phyloP scores from a whole-genome alignment of 2,797 vertebrate genomes.

The Smutsia gigantea region DNA sequence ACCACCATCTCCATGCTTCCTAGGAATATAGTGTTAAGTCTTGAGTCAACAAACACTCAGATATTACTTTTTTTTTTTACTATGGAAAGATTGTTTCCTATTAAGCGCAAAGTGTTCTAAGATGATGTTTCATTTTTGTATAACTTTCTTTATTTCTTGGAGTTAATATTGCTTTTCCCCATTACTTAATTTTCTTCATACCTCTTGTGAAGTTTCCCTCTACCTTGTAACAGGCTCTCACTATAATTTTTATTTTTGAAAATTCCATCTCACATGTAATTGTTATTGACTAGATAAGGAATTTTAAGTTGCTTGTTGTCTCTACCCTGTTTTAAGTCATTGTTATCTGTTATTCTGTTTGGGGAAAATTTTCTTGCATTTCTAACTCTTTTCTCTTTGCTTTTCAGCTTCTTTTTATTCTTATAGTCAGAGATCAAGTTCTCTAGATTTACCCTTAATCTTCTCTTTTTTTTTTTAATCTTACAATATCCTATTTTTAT shows the following conservation, averaged over 20 bases:
- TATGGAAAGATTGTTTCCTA: not conserved
- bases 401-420: not conserved
- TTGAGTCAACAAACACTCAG: not conserved
- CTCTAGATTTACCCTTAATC: not conserved
- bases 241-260: not conserved
- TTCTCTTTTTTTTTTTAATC: not conserved
- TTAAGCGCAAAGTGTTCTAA: not conserved
- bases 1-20: not conserved
- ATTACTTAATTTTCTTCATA: not conserved
- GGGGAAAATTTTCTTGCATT: not conserved
- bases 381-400: not conserved
- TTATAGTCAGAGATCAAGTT: not conserved
- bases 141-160: not conserved
- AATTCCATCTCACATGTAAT: not conserved
- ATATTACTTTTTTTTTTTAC: not conserved
- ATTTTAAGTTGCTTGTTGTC: not conserved
- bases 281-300: not conserved
- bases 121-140: not conserved
- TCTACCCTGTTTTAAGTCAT: not conserved
- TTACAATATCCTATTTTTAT: not conserved
- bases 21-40: not conserved
- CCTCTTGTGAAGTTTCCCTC: not conserved
- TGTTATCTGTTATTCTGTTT: not conserved
- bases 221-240: not conserved
- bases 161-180: not conserved